Percentiles rank a stretch among this genome's conserved stretches.
phyloP scores from a whole-genome alignment of 2,113 vertebrate species.

The Vireo altiloquus region DNA sequence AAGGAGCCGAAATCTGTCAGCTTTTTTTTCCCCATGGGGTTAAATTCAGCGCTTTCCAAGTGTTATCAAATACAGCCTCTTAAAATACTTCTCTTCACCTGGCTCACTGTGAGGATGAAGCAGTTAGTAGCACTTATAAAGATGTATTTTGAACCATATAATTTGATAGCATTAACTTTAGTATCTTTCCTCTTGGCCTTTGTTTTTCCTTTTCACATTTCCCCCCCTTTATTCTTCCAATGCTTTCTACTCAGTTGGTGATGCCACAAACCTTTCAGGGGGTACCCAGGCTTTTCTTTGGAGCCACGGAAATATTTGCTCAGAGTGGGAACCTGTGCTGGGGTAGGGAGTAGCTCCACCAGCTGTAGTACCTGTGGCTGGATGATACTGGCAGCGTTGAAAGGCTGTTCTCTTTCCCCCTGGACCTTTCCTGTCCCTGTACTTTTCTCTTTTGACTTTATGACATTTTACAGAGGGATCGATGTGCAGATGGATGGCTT shows the following conservation, averaged over 20 bases:
- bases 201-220: background rate
- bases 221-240: background rate
- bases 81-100: background rate
- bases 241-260: background rate
- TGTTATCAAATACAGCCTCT: background rate
- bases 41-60: background rate
- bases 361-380: background rate
- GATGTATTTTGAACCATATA: background rate
- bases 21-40: background rate
- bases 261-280: fast-evolving
- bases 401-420: background rate
- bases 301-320: background rate
- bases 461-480: background rate
- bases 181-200: background rate
- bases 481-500: fast-evolving
- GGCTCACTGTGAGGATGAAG: background rate
- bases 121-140: background rate
- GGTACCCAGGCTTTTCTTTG: background rate
- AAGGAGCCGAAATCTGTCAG: background rate
- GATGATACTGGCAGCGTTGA: background rate
- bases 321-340: background rate
- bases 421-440: fast-evolving
- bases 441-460: background rate
- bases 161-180: background rate
- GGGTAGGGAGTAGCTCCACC: background rate